phyloP scores from a whole-genome alignment of 2,888 invertebrate genomes.

The Leptopilina drosophilae region DNA sequence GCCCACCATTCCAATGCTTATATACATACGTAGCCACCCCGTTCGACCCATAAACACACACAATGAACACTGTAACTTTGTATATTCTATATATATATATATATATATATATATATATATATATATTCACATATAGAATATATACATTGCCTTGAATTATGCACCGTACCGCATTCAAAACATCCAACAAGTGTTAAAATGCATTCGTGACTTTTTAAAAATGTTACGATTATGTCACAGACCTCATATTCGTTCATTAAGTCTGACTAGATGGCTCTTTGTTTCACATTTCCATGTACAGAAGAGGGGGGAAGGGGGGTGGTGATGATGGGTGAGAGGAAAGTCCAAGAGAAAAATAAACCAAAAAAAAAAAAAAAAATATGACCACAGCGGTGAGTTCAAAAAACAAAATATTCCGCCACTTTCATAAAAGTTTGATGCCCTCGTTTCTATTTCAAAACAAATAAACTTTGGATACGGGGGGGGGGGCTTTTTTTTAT shows the following conservation, averaged over 20 bases:
- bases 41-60: conserved; percentile 67
- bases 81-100: conserved; percentile 29
- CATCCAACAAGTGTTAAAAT: conserved; percentile 57
- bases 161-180: conserved; percentile 66
- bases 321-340: too few species aligned
- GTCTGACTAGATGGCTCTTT: conserved; percentile 60
- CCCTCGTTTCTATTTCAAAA: too few species aligned
- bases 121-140: conserved; percentile 39
- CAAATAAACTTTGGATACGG: too few species aligned
- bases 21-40: conserved; percentile 50
- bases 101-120: too few species aligned
- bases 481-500: too few species aligned
- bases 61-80: conserved; percentile 61
- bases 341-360: too few species aligned
- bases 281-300: conserved; percentile 52
- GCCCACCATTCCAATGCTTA: conserved; percentile 61
- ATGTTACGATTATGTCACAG: conserved; percentile 73
- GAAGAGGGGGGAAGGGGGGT: conserved; percentile 7
- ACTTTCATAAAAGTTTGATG: too few species aligned
- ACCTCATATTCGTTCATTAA: conserved; percentile 62
- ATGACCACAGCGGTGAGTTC: too few species aligned
- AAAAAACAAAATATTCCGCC: too few species aligned
- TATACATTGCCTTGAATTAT: conserved; percentile 69
- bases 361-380: too few species aligned
- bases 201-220: conserved; percentile 74